Conservation (phyloP, 1,140 invertebrate genomes). For the Zaprionus davidi region DNA sequence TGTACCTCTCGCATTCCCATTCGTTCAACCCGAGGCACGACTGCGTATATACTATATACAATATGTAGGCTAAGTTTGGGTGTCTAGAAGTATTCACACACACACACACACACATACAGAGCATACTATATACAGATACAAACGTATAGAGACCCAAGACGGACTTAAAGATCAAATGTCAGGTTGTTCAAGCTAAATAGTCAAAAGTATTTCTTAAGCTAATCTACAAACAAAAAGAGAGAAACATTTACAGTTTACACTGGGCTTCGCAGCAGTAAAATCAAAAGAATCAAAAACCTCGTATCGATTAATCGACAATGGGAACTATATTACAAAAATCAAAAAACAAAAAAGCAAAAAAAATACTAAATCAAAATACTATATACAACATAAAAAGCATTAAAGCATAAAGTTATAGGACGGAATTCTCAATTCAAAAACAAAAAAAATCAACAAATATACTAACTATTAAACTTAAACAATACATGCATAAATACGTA, state of each 20-base stretch:
- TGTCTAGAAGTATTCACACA: constrained; percentile 28
- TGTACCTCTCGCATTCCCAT: not conserved
- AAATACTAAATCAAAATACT: constrained; percentile 53
- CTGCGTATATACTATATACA: constrained; percentile 11
- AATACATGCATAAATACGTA: constrained; percentile 37
- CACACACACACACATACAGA: constrained; percentile 3
- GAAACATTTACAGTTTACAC: constrained; percentile 74
- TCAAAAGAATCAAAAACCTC: constrained; percentile 65
- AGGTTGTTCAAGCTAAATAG: constrained; percentile 62
- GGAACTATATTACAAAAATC: constrained; percentile 42
- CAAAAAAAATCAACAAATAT: not conserved
- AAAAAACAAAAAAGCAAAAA: constrained; percentile 47
- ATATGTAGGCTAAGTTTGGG: constrained; percentile 46
- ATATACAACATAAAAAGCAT: constrained; percentile 6
- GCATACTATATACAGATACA: constrained; percentile 9
- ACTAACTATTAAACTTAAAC: constrained; percentile 30
- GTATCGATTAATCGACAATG: constrained; percentile 28
- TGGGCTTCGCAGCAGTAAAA: constrained; percentile 83
- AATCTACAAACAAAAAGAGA: constrained; percentile 25
- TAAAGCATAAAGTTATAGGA: constrained; percentile 9
- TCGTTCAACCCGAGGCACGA: constrained; percentile 7
- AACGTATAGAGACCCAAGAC: constrained; percentile 27
- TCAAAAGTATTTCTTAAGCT: constrained; percentile 51
- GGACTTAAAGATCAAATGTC: constrained; percentile 62
- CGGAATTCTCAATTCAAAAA: not conserved